Conservation (phyloP, 2,113 vertebrate genomes). For the Micromys minutus region DNA sequence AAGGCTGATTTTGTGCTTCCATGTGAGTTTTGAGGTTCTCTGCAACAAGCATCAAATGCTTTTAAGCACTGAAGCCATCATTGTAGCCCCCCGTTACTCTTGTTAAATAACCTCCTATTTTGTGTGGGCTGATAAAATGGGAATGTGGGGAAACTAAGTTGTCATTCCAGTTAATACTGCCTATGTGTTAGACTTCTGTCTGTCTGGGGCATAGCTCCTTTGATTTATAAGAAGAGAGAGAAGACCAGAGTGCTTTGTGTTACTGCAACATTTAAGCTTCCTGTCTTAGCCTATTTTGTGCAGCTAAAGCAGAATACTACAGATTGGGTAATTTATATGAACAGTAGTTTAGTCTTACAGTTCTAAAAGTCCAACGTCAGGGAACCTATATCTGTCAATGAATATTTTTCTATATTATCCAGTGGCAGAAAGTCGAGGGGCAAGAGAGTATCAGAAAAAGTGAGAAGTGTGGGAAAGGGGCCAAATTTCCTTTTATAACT, state of each 20-base stretch:
- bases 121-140: neutral
- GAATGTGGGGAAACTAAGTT: neutral
- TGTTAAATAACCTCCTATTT: conserved; percentile 1
- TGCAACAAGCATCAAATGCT: neutral
- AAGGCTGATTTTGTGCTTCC: neutral
- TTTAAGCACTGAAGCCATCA: neutral
- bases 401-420: neutral
- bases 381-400: neutral
- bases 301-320: neutral
- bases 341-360: neutral
- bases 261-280: neutral
- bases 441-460: neutral
- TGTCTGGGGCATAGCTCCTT: neutral
- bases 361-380: neutral
- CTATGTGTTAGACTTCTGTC: neutral
- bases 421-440: neutral
- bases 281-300: neutral
- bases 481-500: neutral
- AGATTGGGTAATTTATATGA: neutral
- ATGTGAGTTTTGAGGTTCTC: neutral
- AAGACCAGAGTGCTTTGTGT: neutral
- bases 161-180: neutral
- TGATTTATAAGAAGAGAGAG: neutral
- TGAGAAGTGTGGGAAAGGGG: neutral
- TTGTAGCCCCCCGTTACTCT: too few species aligned